These are phyloP conservation scores for Sceloporus tristichus DNA, from an alignment of 2,113 vertebrate species.

Conservation along the genomic window DNA sequence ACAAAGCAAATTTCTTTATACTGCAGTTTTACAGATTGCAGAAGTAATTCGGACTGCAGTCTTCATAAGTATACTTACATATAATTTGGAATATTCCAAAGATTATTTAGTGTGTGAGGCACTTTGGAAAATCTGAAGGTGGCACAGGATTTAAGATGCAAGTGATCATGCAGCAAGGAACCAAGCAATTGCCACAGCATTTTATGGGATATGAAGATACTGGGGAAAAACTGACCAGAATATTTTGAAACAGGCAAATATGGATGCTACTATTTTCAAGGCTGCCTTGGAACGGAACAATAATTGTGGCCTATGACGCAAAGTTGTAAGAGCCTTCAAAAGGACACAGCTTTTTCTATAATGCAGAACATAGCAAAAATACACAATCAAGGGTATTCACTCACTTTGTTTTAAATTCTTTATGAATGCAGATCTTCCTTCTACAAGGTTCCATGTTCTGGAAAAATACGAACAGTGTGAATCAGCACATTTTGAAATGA, in stretches of 20 bases:
- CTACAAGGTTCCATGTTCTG: constrained; percentile 97
- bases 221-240: background rate
- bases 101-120: too few species aligned
- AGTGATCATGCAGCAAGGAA: background rate
- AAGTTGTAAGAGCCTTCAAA: background rate
- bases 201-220: too few species aligned
- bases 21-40: too few species aligned
- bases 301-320: background rate
- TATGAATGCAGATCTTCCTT: constrained; percentile 94
- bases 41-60: too few species aligned
- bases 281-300: background rate
- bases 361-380: background rate
- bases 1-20: too few species aligned
- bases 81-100: too few species aligned
- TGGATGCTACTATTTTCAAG: background rate
- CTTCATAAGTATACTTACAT: too few species aligned
- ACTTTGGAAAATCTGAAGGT: too few species aligned
- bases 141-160: background rate
- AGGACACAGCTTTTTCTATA: background rate
- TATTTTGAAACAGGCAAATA: background rate
- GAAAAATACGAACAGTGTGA: constrained; percentile 64
- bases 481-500: constrained; percentile 13
- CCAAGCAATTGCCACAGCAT: background rate
- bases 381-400: constrained; percentile 60
- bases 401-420: constrained; percentile 98